These are phyloP conservation scores for Electrona antarctica DNA, from an alignment of 2,113 vertebrate genomes.

Conservation along the genomic window DNA sequence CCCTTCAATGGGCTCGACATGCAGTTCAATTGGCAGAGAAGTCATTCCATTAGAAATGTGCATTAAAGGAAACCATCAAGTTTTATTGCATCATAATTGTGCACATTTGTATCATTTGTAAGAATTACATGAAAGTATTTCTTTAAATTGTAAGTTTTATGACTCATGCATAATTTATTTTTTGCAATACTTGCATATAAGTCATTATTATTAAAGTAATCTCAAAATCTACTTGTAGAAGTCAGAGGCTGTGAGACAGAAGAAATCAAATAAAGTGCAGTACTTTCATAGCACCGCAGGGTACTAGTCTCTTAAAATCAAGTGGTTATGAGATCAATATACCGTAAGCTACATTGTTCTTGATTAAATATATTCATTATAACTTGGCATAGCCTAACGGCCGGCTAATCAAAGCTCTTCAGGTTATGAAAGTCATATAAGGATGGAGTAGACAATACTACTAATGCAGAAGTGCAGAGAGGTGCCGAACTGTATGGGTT, in stretches of 20 bases:
- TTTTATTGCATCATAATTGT: constrained; percentile 30
- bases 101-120: constrained; percentile 22
- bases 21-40: constrained; percentile 36
- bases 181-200: not conserved
- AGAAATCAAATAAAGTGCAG: constrained; percentile 33
- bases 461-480: not conserved
- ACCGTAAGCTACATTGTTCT: constrained; percentile 31
- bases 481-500: constrained; percentile 19
- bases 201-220: constrained; percentile 4
- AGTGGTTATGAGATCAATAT: constrained; percentile 45
- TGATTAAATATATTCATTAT: constrained; percentile 56
- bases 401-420: constrained; percentile 23
- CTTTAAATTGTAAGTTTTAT: not conserved
- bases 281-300: constrained; percentile 10
- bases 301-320: constrained; percentile 33
- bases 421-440: constrained; percentile 15
- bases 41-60: constrained; percentile 42
- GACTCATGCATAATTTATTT: not conserved
- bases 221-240: constrained; percentile 12
- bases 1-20: constrained; percentile 34
- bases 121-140: constrained; percentile 22
- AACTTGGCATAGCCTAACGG: constrained; percentile 24
- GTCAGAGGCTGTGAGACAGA: not conserved
- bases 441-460: not conserved
- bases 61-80: constrained; percentile 47